Percentiles rank a stretch among this genome's conserved stretches.
Evolutionary conservation across 2,113 vertebrate genomes (phyloP).

Genomic region (Gambusia holbrooki): DNA sequence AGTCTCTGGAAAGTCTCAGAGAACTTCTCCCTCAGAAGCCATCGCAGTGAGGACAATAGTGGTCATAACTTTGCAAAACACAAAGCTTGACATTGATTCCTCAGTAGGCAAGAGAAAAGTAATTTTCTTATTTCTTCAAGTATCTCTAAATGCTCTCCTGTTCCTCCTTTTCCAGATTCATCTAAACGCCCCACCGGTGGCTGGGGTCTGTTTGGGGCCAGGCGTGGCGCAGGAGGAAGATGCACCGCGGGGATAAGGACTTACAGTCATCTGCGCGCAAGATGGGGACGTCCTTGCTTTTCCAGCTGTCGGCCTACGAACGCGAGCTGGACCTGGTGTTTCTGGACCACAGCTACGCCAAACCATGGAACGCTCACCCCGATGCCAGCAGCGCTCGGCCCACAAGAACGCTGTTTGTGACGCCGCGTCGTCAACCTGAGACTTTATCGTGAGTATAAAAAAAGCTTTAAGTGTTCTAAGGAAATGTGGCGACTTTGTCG

Average conservation of each 20-base stretch:
- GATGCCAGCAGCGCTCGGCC: slow-evolving; percentile 94
- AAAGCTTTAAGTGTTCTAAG: not conserved
- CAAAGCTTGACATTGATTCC: too few relatives aligned
- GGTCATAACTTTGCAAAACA: too few relatives aligned
- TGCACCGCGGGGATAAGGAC: slow-evolving; percentile 88
- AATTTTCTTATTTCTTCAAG: not conserved
- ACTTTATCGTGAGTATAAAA: slow-evolving; percentile 80
- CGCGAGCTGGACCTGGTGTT: slow-evolving; percentile 93
- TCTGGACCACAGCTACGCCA: slow-evolving; percentile 95
- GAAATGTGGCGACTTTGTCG: not conserved
- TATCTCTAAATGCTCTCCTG: not conserved
- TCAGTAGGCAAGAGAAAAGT: not conserved
- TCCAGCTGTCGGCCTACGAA: slow-evolving; percentile 92
- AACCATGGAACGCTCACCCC: slow-evolving; percentile 95
- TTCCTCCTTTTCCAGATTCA: slow-evolving; percentile 10
- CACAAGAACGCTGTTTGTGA: slow-evolving; percentile 91
- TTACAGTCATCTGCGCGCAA: slow-evolving; percentile 89
- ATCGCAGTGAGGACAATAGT: too few relatives aligned
- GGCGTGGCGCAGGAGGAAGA: slow-evolving; percentile 72
- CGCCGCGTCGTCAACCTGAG: slow-evolving; percentile 86
- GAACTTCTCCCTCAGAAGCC: too few relatives aligned
- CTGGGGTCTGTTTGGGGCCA: slow-evolving; percentile 42
- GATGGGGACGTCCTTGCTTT: slow-evolving; percentile 94
- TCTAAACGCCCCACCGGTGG: slow-evolving; percentile 21
- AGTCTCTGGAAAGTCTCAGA: too few relatives aligned